Conservation (phyloP, 37 sponge, comb jelly and placozoan species). For the Ephydatia muelleri region DNA sequence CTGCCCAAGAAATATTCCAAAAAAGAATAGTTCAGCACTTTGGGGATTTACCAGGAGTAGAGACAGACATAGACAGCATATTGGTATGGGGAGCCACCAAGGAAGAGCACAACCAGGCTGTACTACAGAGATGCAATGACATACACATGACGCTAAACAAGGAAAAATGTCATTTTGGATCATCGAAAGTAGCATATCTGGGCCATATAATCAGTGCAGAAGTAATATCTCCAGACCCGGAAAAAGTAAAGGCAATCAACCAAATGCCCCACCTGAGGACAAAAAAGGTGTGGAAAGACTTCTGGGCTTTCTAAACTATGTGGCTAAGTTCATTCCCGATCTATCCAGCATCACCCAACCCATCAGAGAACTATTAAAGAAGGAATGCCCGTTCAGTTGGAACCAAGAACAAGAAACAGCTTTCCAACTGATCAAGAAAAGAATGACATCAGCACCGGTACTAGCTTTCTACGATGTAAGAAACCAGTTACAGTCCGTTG, state of each 20-base stretch:
- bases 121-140: too few relatives aligned
- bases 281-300: conserved; percentile 39
- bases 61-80: too few relatives aligned
- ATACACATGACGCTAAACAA: conserved; percentile 15
- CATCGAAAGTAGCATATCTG: neutral
- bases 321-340: conserved; percentile 53
- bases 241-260: conserved; percentile 31
- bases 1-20: too few relatives aligned
- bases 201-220: conserved; percentile 37
- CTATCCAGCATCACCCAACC: conserved; percentile 15
- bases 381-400: conserved; percentile 30
- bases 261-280: conserved; percentile 34
- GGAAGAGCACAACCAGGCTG: neutral
- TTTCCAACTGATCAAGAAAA: too few relatives aligned
- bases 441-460: neutral
- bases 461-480: conserved; percentile 1
- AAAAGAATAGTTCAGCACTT: neutral
- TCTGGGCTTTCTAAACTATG: conserved; percentile 44
- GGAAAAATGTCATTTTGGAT: conserved; percentile 13
- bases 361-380: too few relatives aligned
- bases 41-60: too few relatives aligned
- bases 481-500: neutral
- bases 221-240: conserved; percentile 53
- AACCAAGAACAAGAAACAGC: neutral
- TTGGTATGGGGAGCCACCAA: too few relatives aligned